Evolutionary conservation across 1,140 invertebrate species (phyloP), one percentile per base, ranked within the genome.

Genomic region (Cryptotermes secundus): DNA sequence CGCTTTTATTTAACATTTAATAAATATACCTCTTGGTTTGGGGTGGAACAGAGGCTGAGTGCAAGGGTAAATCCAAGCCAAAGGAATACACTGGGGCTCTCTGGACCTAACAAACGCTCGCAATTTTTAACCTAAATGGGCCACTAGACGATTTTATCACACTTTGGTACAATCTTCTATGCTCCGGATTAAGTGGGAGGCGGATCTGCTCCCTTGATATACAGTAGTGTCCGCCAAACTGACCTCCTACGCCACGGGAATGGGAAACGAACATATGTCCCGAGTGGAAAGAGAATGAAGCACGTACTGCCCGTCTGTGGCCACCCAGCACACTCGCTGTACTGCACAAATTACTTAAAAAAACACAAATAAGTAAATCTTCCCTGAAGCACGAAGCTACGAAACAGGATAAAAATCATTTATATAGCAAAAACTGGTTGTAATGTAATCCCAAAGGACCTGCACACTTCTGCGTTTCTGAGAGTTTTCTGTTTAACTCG

Each of bases 101-200:
- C 26, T 72, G 59, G n/a, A 59, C 19, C n/a, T 31, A n/a, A 72
- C 59, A 4, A 72, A 26, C 59, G n/a, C 26, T 31, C 59, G 26
- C 31, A 72, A 72, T 72, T 72, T 72, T 72, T n/a, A 72, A 72
- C 26, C 59, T 72, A 72, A 72, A 72, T 72, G 59, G 59, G n/a
- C 59, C 59, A 72, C 59, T 72, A 72, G 59, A 72, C 59, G 59
- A 72, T 72, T n/a, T n/a, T 72, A 72, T 72, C 59, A 72, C 59
- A 72, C 26, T 31, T 72, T 31, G 53, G 59, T 72, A 31, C 59
- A 72, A 31, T 72, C 59, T 72, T 3, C 59, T 31, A 31, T 72
- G 26, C 53, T 72, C 26, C 16, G 59, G 59, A 72, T 72, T 72
- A 72, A 72, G 59, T 31, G 59, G 26, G 26, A 72, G 59, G 59